These are phyloP conservation scores for Triplophysa rosa DNA, from an alignment of 2,113 vertebrate species.

Conservation along the genomic window DNA sequence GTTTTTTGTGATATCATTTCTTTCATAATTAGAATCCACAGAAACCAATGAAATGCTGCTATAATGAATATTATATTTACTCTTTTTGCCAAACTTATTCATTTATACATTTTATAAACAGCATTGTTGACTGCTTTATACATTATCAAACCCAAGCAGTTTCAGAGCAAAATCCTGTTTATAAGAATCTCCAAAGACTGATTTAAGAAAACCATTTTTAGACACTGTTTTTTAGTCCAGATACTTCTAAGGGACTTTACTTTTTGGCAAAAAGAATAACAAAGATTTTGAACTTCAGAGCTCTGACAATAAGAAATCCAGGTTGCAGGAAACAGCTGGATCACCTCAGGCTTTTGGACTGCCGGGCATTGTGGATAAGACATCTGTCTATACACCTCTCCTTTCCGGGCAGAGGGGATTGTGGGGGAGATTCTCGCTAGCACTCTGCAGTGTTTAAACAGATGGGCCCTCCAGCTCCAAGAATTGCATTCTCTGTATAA, in stretches of 20 bases:
- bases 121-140: too few species aligned
- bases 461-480: slow-evolving; percentile 52
- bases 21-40: too few species aligned
- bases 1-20: too few species aligned
- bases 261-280: neutral
- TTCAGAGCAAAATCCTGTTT: too few species aligned
- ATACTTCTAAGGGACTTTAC: neutral
- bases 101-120: too few species aligned
- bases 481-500: slow-evolving; percentile 29
- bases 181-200: too few species aligned
- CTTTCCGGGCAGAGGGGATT: slow-evolving; percentile 47
- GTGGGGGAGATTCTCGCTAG: slow-evolving; percentile 51
- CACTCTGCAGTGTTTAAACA: slow-evolving; percentile 52
- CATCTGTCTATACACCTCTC: slow-evolving; percentile 12
- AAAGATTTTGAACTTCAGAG: slow-evolving; percentile 6
- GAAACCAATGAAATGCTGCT: too few species aligned
- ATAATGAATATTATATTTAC: too few species aligned
- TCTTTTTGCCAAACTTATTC: too few species aligned
- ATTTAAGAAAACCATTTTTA: too few species aligned
- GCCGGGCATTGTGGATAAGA: slow-evolving; percentile 30
- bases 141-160: too few species aligned
- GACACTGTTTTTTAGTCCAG: neutral
- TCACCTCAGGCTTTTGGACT: slow-evolving; percentile 2
- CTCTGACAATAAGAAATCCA: slow-evolving; percentile 7
- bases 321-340: slow-evolving; percentile 1